Percentiles rank a stretch among this genome's conserved stretches.
These are phyloP conservation scores for Struthio camelus DNA, from an alignment of 2,113 vertebrate genomes.

Conservation along the genomic window DNA sequence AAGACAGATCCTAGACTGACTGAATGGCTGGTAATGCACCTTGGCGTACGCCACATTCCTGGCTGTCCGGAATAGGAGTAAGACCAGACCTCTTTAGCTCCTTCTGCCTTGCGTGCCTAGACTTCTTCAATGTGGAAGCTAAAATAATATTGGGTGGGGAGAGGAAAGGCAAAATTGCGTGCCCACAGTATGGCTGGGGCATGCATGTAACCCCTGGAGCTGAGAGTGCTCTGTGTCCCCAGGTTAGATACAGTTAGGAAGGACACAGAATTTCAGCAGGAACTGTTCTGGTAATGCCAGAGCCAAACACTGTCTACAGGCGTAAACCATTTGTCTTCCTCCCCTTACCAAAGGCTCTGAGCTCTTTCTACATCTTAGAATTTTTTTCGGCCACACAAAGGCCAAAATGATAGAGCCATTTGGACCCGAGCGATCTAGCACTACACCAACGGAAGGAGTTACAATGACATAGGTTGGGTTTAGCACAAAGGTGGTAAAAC, in stretches of 20 bases:
- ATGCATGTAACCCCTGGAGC: neutral
- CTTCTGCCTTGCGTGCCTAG: neutral
- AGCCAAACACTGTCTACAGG: neutral
- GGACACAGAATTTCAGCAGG: neutral
- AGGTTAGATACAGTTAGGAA: neutral
- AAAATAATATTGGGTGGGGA: neutral
- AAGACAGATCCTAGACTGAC: neutral
- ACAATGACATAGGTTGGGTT: neutral
- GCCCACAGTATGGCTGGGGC: neutral
- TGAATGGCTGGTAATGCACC: too few species aligned
- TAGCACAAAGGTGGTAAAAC: neutral
- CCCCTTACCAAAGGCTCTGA: too few species aligned
- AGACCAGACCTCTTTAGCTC: neutral
- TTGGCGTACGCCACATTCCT: neutral
- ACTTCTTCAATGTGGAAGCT: neutral
- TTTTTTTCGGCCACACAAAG: neutral
- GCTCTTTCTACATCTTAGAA: too few species aligned
- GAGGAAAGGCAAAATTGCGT: neutral
- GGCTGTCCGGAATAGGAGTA: neutral
- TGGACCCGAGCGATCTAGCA: neutral
- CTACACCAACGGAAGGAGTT: neutral
- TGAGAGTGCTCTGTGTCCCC: neutral
- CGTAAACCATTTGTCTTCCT: too few species aligned
- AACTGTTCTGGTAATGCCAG: neutral
- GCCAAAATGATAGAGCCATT: neutral